phyloP scores from a whole-genome alignment of 92 coral and sea anemone genomes.

The Epizoanthus illoricatus region DNA sequence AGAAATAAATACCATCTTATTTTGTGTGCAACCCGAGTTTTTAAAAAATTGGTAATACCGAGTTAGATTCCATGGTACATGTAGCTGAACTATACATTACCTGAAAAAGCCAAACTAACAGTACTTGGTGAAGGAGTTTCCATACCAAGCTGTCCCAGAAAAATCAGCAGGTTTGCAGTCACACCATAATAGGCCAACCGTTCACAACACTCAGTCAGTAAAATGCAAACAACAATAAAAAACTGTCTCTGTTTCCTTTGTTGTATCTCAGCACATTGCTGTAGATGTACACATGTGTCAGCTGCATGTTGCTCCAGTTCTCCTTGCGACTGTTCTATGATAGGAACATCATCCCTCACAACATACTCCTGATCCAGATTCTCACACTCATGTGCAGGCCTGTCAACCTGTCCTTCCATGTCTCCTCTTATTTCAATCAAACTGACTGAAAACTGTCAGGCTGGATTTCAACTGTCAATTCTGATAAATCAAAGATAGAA shows the following conservation, averaged over 20 bases:
- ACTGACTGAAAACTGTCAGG: too few species aligned
- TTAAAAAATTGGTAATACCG: too few species aligned
- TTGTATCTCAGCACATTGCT: neutral
- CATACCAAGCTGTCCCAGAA: conserved; percentile 50
- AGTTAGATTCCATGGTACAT: too few species aligned
- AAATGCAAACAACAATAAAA: conserved; percentile 55
- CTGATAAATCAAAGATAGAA: too few species aligned
- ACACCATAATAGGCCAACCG: conserved; percentile 84
- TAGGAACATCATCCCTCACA: too few species aligned
- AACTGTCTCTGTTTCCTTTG: conserved; percentile 34
- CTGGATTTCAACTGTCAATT: too few species aligned
- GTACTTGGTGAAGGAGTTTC: conserved; percentile 65
- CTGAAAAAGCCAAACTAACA: conserved; percentile 64
- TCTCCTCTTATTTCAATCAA: too few species aligned
- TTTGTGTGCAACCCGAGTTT: too few species aligned
- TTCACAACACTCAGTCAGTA: conserved; percentile 85
- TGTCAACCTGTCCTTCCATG: too few species aligned
- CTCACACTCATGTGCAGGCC: too few species aligned
- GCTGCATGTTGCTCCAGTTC: neutral
- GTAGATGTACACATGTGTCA: neutral
- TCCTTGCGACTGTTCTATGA: neutral
- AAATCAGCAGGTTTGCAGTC: conserved; percentile 70
- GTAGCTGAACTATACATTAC: conserved; percentile 40
- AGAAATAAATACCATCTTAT: too few species aligned
- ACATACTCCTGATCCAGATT: too few species aligned